A percentile compares a stretch with the other conserved stretches of the same genome.
These are phyloP conservation scores for Drosophila formosana DNA, from an alignment of 2,888 invertebrate genomes.

Conservation along the genomic window DNA sequence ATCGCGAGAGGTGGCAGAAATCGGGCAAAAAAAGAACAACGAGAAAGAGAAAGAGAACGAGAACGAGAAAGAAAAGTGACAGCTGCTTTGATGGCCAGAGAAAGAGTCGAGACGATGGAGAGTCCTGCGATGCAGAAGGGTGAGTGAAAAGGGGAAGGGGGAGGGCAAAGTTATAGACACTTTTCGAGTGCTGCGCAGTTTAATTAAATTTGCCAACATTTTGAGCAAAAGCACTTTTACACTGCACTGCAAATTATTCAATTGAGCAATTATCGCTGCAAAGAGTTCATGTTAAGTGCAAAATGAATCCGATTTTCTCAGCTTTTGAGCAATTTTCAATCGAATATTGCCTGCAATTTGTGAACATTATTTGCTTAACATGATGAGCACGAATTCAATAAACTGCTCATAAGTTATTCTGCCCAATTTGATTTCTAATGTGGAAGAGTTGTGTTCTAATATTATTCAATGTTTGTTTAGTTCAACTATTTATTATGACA, in stretches of 20 bases:
- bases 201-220: conserved; percentile 72
- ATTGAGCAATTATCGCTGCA: conserved; percentile 53
- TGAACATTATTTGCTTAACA: background rate
- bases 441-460: too few species aligned
- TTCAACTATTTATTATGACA: too few species aligned
- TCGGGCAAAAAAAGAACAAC: background rate
- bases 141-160: background rate
- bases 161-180: conserved; percentile 62
- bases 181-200: conserved; percentile 59
- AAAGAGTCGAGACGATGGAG: background rate
- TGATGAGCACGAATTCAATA: too few species aligned
- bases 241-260: conserved; percentile 51
- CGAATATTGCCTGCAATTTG: conserved; percentile 2
- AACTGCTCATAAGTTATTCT: too few species aligned
- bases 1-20: conserved; percentile 48
- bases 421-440: too few species aligned
- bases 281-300: conserved; percentile 1
- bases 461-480: too few species aligned
- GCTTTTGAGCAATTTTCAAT: conserved; percentile 5
- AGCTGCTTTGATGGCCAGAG: conserved; percentile 53
- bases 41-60: background rate
- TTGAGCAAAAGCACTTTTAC: conserved; percentile 64
- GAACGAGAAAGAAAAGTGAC: conserved; percentile 42
- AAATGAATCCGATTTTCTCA: conserved; percentile 6
- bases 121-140: too few species aligned